A percentile compares a stretch with the other conserved stretches of the same genome.
Conservation (phyloP, 1,140 invertebrate genomes). For the Heliothis virescens region DNA sequence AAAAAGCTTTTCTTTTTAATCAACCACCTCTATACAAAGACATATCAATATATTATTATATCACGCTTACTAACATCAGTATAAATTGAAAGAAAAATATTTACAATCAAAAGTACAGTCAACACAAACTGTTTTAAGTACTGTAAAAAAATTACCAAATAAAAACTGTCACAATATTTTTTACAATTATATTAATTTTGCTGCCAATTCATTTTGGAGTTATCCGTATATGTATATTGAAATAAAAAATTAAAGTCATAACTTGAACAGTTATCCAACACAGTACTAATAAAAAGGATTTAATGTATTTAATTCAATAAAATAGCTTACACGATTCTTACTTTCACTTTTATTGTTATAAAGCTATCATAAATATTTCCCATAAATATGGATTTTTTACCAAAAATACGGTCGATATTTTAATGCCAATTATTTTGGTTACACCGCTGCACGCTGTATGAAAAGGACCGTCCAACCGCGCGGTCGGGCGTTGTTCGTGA, state of each 20-base stretch:
- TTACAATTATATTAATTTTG: background rate
- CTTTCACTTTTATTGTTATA: conserved; percentile 20
- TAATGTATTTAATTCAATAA: conserved; percentile 5
- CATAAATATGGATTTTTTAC: conserved; percentile 7
- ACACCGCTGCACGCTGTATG: no score
- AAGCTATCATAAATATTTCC: background rate
- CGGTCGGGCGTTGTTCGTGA: no score
- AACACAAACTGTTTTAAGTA: background rate
- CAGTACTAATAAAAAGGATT: background rate
- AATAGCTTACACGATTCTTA: background rate
- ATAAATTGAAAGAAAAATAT: background rate
- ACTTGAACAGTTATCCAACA: background rate
- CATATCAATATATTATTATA: background rate
- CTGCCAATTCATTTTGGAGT: background rate
- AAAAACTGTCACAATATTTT: background rate
- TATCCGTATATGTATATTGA: conserved; percentile 19
- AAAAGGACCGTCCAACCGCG: no score
- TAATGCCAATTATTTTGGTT: no score
- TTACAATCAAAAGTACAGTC: background rate
- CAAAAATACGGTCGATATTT: background rate
- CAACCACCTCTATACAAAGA: background rate
- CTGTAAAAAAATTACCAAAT: no score
- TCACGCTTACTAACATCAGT: background rate
- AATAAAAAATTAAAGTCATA: conserved; percentile 2
- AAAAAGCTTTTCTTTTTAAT: no score